phyloP scores from a whole-genome alignment of 2,888 invertebrate species.

The Parnassius apollo region DNA sequence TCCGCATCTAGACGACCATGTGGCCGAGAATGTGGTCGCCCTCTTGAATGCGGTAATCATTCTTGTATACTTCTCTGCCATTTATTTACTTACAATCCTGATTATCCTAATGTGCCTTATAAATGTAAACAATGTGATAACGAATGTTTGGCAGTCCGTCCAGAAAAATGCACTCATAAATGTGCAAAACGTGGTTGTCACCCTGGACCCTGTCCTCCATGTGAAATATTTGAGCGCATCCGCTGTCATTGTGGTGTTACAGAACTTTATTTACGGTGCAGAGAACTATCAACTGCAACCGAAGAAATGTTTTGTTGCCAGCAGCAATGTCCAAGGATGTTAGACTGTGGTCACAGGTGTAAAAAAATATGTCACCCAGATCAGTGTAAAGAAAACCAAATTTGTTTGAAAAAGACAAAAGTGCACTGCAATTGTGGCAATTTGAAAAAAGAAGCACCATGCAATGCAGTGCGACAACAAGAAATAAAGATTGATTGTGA shows the following conservation, averaged over 20 bases:
- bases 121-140: constrained; percentile 64
- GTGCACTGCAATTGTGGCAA: constrained; percentile 89
- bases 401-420: constrained; percentile 90
- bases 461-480: constrained; percentile 78
- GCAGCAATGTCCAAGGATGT: constrained; percentile 93
- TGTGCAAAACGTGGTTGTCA: constrained; percentile 87
- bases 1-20: constrained; percentile 88
- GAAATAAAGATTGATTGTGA: constrained; percentile 82
- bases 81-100: constrained; percentile 47
- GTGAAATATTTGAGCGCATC: constrained; percentile 84
- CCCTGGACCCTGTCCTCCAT: constrained; percentile 87
- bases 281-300: constrained; percentile 81
- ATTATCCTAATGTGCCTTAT: constrained; percentile 72
- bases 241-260: constrained; percentile 92
- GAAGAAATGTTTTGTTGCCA: constrained; percentile 84
- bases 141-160: constrained; percentile 84
- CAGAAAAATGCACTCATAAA: constrained; percentile 87
- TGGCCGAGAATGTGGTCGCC: constrained; percentile 87
- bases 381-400: constrained; percentile 83
- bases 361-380: constrained; percentile 87
- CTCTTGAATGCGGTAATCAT: constrained; percentile 90
- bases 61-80: constrained; percentile 88
- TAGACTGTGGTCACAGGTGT: constrained; percentile 93
- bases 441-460: constrained; percentile 86
- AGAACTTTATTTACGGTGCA: constrained; percentile 88